phyloP scores from a whole-genome alignment of 1,140 invertebrate genomes.

The Chlorops oryzae region DNA sequence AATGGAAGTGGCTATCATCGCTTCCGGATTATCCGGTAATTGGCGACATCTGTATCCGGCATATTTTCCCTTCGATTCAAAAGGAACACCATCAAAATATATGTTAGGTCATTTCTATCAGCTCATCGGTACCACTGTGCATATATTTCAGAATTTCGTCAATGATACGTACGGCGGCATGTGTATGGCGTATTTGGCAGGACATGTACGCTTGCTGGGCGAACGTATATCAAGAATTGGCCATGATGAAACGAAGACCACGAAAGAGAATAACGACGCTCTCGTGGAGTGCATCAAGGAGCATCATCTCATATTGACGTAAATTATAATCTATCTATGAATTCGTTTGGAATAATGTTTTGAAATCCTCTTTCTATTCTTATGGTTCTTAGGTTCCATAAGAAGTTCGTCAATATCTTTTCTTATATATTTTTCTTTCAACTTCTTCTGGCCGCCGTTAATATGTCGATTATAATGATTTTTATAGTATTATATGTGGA shows the following conservation, averaged over 20 bases:
- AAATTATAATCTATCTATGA: neutral
- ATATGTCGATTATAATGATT: slow-evolving; percentile 3
- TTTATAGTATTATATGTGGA: slow-evolving; percentile 6
- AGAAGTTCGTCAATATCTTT: slow-evolving; percentile 1
- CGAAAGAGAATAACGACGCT: neutral
- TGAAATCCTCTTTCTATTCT: neutral
- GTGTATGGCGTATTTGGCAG: slow-evolving; percentile 1
- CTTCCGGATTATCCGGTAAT: slow-evolving; percentile 1
- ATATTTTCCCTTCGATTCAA: slow-evolving; percentile 12
- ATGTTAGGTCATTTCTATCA: slow-evolving; percentile 7
- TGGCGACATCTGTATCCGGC: slow-evolving; percentile 11
- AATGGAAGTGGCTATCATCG: neutral
- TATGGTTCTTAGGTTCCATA: neutral
- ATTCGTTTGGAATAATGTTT: neutral
- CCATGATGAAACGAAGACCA: neutral
- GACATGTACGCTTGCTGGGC: slow-evolving; percentile 3
- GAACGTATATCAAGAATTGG: slow-evolving; percentile 5
- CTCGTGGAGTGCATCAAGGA: slow-evolving; percentile 7
- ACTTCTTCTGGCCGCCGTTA: slow-evolving; percentile 1
- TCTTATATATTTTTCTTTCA: slow-evolving; percentile 8
- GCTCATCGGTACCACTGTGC: slow-evolving; percentile 3
- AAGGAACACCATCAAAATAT: neutral
- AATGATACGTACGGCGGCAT: slow-evolving; percentile 8
- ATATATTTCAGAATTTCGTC: slow-evolving; percentile 9
- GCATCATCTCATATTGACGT: slow-evolving; percentile 8